Conservation (phyloP, 2,113 vertebrate genomes). For the Cephalopterus ornatus region DNA sequence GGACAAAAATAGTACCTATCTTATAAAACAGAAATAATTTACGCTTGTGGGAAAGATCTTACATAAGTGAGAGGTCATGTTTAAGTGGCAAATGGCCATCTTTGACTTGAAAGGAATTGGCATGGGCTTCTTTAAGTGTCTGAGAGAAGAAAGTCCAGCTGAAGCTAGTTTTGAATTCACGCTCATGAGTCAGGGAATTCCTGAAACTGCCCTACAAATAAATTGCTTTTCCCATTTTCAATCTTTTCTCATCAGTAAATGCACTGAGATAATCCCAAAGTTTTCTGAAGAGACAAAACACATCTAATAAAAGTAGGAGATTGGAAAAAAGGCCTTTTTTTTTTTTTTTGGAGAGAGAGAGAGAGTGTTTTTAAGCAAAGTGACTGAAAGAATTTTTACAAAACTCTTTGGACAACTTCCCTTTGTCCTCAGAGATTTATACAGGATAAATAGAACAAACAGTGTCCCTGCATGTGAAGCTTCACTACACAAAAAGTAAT, state of each 20-base stretch:
- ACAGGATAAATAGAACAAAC: slow-evolving; percentile 62
- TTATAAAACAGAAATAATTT: neutral
- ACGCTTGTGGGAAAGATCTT: neutral
- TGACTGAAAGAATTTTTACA: neutral
- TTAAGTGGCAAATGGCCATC: fast-evolving
- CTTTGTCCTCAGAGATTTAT: slow-evolving; percentile 24
- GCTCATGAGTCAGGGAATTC: neutral
- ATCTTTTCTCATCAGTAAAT: neutral
- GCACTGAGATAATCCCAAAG: neutral
- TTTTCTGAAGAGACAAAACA: neutral
- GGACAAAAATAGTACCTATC: neutral
- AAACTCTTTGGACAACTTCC: slow-evolving; percentile 13
- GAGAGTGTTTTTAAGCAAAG: slow-evolving; percentile 36
- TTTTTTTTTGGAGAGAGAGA: neutral
- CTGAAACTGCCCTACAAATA: neutral
- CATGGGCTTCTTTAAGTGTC: neutral
- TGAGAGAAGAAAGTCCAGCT: neutral
- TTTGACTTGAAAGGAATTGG: neutral
- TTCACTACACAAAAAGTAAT: slow-evolving; percentile 69
- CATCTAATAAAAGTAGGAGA: neutral
- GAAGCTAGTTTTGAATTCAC: neutral
- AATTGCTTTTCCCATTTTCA: neutral
- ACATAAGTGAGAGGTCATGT: neutral
- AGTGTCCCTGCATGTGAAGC: slow-evolving; percentile 51
- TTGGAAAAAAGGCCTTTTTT: neutral